Conservation (phyloP, 2,888 invertebrate genomes). For the Onchidella celtica region DNA sequence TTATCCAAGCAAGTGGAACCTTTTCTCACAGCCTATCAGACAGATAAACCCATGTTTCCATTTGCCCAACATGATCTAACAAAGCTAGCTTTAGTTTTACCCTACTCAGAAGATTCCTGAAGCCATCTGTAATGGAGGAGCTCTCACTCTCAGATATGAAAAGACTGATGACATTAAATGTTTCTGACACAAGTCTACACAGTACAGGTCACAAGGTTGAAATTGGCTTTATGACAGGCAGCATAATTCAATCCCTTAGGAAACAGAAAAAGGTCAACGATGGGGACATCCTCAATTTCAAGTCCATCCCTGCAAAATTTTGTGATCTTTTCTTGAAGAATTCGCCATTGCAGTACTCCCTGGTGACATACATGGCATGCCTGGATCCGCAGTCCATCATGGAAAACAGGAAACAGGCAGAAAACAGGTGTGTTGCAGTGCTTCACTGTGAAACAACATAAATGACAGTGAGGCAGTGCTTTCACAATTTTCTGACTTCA, state of each 20-base stretch:
- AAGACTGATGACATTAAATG: background rate
- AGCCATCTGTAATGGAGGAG: background rate
- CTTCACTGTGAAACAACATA: background rate
- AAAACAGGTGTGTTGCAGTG: background rate
- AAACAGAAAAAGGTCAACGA: background rate
- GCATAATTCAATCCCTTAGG: background rate
- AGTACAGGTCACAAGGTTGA: background rate
- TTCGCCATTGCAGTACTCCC: background rate
- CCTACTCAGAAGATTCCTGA: background rate
- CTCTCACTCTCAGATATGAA: background rate
- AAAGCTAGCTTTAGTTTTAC: background rate
- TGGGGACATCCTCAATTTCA: background rate
- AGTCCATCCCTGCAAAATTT: background rate
- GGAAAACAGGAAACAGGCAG: background rate
- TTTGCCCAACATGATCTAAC: background rate
- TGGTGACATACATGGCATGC: background rate
- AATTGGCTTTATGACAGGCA: background rate
- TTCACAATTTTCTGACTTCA: background rate
- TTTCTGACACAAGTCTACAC: background rate
- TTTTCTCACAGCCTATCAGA: background rate
- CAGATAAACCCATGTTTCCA: background rate
- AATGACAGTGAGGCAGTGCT: background rate
- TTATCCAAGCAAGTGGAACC: background rate
- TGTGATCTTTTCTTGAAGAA: background rate
- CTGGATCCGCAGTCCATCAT: background rate